A percentile compares a stretch with the other conserved stretches of the same genome.
These are phyloP conservation scores for Coilia nasus DNA, from an alignment of 2,797 vertebrate genomes.

Conservation along the genomic window DNA sequence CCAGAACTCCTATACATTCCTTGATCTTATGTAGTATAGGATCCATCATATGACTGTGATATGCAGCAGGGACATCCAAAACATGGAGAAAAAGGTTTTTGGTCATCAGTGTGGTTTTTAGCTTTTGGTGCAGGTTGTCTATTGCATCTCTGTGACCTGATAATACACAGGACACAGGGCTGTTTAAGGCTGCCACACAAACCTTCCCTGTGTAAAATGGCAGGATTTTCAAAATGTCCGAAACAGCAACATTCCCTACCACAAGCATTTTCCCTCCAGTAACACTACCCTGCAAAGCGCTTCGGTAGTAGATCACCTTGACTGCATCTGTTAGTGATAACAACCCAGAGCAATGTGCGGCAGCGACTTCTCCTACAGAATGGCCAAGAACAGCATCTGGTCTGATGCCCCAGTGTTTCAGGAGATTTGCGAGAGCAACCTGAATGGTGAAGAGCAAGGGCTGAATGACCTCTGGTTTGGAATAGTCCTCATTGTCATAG, in stretches of 20 bases:
- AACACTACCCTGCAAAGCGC: slow-evolving; percentile 78
- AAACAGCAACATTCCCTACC: slow-evolving; percentile 78
- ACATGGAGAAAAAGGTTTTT: slow-evolving; percentile 78
- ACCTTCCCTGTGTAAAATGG: slow-evolving; percentile 68
- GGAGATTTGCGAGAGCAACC: slow-evolving; percentile 75
- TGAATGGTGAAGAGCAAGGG: slow-evolving; percentile 85
- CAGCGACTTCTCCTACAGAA: slow-evolving; percentile 85
- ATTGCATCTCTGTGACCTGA: slow-evolving; percentile 76
- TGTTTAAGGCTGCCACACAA: slow-evolving; percentile 83
- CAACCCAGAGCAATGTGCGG: slow-evolving; percentile 83
- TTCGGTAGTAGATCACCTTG: slow-evolving; percentile 82
- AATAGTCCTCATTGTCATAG: slow-evolving; percentile 63
- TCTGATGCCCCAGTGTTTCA: slow-evolving; percentile 82
- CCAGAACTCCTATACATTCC: slow-evolving; percentile 64
- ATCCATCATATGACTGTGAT: slow-evolving; percentile 89
- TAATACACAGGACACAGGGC: slow-evolving; percentile 81
- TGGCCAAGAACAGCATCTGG: slow-evolving; percentile 77
- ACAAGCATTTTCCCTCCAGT: slow-evolving; percentile 84
- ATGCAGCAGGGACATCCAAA: slow-evolving; percentile 80
- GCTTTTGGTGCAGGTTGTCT: slow-evolving; percentile 59
- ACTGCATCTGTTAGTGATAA: slow-evolving; percentile 85
- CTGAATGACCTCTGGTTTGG: slow-evolving; percentile 76
- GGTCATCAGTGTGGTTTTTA: slow-evolving; percentile 60
- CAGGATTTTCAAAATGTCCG: slow-evolving; percentile 69
- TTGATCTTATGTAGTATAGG: slow-evolving; percentile 73